Conservation (phyloP, 2,113 vertebrate genomes). For the Oreochromis spilurus region DNA sequence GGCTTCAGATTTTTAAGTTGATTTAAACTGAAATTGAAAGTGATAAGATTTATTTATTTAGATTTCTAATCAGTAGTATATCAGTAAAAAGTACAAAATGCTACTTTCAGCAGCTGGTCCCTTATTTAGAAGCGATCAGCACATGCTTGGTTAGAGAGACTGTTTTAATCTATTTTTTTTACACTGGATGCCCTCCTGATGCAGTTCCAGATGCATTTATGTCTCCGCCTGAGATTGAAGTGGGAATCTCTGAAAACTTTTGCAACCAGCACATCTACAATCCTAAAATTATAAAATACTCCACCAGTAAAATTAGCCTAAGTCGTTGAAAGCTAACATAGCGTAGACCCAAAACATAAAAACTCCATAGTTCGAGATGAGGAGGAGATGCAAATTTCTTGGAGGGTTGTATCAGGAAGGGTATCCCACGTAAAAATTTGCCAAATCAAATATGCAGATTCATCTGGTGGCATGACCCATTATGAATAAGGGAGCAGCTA, state of each 20-base stretch:
- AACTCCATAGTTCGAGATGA: not conserved
- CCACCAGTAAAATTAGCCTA: not conserved
- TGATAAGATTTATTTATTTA: not conserved
- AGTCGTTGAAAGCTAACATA: fast-evolving
- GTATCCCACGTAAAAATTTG: not conserved
- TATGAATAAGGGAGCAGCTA: not conserved
- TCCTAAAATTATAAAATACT: not conserved
- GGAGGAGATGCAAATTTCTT: not conserved
- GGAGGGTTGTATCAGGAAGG: not conserved
- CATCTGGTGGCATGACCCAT: not conserved
- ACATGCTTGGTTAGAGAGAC: not conserved
- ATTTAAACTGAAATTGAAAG: not conserved
- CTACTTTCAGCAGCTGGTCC: not conserved
- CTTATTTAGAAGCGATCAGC: fast-evolving
- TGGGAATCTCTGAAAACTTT: not conserved
- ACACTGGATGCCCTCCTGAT: not conserved
- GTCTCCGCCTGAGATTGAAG: not conserved
- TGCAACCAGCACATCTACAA: not conserved
- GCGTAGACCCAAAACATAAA: not conserved
- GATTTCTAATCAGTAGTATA: not conserved
- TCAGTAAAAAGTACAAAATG: not conserved
- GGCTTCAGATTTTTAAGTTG: not conserved
- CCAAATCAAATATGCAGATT: not conserved
- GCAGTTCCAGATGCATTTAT: not conserved
- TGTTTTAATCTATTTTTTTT: not conserved